Percentiles rank a stretch among this genome's conserved stretches.
phyloP scores from a whole-genome alignment of 1,140 invertebrate genomes.

The Ectropis grisescens region DNA sequence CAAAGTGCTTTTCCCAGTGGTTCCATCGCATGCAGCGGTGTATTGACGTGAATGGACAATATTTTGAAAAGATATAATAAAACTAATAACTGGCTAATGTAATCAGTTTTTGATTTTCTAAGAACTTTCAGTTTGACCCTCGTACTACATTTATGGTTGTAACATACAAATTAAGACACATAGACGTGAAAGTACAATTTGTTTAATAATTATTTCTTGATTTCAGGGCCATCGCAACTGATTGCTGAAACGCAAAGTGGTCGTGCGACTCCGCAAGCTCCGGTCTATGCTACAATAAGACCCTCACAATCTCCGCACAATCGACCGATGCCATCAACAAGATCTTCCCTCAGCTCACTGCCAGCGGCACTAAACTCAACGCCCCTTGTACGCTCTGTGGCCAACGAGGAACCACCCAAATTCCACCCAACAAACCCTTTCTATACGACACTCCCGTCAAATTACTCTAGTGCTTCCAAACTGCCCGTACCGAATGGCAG shows the following conservation, averaged over 20 bases:
- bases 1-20: too few species aligned
- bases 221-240: conserved; percentile 64
- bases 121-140: too few species aligned
- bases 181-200: too few species aligned
- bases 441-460: conserved; percentile 55
- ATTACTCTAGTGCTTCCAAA: conserved; percentile 53
- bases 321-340: conserved; percentile 23
- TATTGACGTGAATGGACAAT: too few species aligned
- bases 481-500: conserved; percentile 53
- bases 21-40: too few species aligned
- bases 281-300: conserved; percentile 49
- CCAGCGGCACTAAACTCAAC: conserved; percentile 37
- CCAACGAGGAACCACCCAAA: conserved; percentile 32
- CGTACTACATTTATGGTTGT: too few species aligned
- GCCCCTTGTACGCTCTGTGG: conserved; percentile 36
- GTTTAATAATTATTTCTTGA: too few species aligned
- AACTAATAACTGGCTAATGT: too few species aligned
- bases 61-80: too few species aligned
- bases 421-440: conserved; percentile 62
- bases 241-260: conserved; percentile 42
- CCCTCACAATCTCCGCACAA: conserved; percentile 33
- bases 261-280: conserved; percentile 51
- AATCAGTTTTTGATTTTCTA: too few species aligned
- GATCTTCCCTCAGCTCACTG: conserved; percentile 37
- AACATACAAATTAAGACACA: too few species aligned